These are phyloP conservation scores for Cherax destructor DNA, from an alignment of 1,140 invertebrate genomes.

Conservation along the genomic window DNA sequence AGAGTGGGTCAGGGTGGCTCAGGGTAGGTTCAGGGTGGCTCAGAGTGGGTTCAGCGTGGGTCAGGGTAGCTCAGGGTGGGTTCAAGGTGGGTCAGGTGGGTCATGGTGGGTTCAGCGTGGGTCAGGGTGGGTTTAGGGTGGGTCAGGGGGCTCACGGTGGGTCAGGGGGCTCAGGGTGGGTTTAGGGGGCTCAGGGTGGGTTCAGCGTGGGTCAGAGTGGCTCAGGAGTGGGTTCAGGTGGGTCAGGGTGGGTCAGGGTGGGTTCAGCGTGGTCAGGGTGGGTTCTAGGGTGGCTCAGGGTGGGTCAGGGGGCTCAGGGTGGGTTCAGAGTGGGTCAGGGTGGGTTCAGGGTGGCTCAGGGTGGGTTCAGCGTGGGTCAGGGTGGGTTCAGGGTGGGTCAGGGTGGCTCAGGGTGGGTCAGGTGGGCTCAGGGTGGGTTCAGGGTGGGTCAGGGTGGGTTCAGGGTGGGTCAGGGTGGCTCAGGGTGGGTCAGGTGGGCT, in stretches of 20 bases:
- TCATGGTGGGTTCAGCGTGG: neutral
- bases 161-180: neutral
- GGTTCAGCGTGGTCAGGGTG: neutral
- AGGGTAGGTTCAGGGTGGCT: neutral
- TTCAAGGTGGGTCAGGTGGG: neutral
- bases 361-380: neutral
- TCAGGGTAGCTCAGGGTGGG: neutral
- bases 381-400: neutral
- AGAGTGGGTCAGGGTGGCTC: no score
- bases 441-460: no score
- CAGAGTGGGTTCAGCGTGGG: neutral
- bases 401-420: neutral
- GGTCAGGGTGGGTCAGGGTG: no score
- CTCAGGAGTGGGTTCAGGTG: no score
- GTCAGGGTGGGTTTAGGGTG: neutral
- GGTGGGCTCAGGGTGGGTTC: no score
- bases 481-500: neutral
- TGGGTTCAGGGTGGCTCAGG: neutral
- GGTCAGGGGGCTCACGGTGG: neutral
- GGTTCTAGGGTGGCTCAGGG: neutral
- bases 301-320: neutral
- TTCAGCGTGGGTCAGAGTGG: no score
- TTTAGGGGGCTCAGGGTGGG: no score
- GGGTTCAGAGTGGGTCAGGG: neutral
- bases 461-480: no score